A percentile compares a stretch with the other conserved stretches of the same genome.
phyloP scores from a whole-genome alignment of 2,888 invertebrate species.

The Plagodis pulveraria region DNA sequence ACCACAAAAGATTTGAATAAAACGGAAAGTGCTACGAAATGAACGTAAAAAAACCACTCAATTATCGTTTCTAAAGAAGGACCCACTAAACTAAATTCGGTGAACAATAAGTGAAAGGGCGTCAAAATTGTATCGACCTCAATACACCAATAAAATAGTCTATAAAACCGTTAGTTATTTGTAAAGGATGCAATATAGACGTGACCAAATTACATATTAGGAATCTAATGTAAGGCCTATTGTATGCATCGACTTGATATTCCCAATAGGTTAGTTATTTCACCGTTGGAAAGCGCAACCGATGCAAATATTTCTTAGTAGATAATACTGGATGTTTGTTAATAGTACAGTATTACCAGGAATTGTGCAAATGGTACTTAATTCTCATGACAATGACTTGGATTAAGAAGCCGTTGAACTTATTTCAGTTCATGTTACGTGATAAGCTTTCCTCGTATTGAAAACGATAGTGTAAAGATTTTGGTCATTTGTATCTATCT shows the following conservation, averaged over 20 bases:
- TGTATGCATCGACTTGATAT: conserved; percentile 55
- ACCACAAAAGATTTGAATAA: conserved; percentile 9
- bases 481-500: no score
- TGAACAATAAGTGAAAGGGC: conserved; percentile 56
- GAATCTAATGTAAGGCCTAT: conserved; percentile 42
- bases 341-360: conserved; percentile 11
- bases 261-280: conserved; percentile 62
- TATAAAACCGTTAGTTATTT: conserved; percentile 65
- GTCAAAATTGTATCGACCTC: conserved; percentile 55
- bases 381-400: no score
- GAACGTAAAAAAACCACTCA: conserved; percentile 24
- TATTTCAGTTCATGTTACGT: no score
- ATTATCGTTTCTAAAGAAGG: conserved; percentile 31
- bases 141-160: conserved; percentile 51
- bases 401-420: no score
- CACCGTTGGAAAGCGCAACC: conserved; percentile 64
- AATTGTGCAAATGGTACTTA: not conserved
- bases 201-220: conserved; percentile 59
- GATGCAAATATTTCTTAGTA: conserved; percentile 27
- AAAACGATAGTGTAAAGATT: no score
- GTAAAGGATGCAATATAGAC: conserved; percentile 67
- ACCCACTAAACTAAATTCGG: conserved; percentile 46
- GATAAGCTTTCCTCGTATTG: no score
- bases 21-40: conserved; percentile 12
- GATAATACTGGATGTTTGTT: conserved; percentile 18